These are phyloP conservation scores for Spilogale gracilis DNA, from an alignment of 2,113 vertebrate genomes.

Conservation along the genomic window DNA sequence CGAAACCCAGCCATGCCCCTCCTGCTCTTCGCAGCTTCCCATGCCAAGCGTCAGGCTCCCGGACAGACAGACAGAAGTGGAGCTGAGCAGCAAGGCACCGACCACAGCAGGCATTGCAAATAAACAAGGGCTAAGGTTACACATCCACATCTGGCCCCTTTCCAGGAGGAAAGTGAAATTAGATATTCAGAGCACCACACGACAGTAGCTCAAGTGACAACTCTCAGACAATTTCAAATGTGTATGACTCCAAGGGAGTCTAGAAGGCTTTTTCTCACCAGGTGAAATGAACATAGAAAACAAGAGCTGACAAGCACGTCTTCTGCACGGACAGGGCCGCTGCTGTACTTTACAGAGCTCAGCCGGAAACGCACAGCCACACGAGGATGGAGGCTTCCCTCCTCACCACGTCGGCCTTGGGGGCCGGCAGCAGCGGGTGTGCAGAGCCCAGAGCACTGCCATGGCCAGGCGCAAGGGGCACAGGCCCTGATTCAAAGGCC, in stretches of 20 bases:
- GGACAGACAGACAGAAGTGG: not conserved
- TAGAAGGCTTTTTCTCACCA: not conserved
- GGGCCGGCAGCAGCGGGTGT: rapidly evolving
- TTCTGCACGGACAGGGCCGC: not conserved
- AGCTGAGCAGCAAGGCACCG: not conserved
- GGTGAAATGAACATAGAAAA: not conserved
- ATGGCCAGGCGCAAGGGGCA: not conserved
- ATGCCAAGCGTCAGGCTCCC: not conserved
- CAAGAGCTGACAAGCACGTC: rapidly evolving
- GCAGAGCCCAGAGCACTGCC: not conserved
- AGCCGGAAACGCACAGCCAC: rapidly evolving
- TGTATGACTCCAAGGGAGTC: not conserved
- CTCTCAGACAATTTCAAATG: not conserved
- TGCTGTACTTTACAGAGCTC: not conserved
- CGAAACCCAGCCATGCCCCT: rapidly evolving
- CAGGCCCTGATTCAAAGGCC: not conserved
- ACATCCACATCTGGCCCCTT: not conserved
- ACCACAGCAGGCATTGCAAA: not conserved
- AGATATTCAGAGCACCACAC: not conserved
- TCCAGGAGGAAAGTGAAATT: too few species aligned
- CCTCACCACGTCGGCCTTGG: not conserved
- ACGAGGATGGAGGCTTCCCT: not conserved
- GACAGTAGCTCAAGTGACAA: not conserved
- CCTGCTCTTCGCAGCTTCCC: not conserved
- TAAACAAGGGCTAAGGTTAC: rapidly evolving